Evolutionary conservation across 2,888 invertebrate genomes (phyloP), one percentile per base, ranked within the genome.

Genomic region (Cryptus armator): DNA sequence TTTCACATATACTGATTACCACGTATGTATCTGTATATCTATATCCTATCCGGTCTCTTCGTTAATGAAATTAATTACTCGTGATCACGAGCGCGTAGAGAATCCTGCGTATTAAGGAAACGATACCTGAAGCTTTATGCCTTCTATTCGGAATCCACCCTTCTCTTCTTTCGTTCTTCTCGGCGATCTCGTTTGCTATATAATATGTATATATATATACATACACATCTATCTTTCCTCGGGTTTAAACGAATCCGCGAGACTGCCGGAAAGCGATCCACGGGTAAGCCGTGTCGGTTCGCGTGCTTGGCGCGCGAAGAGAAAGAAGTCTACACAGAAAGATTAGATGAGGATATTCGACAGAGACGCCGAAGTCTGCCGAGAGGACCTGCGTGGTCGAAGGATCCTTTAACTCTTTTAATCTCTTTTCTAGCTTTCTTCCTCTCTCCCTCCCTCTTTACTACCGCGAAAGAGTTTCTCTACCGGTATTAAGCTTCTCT

Each of bases 41-140:
- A 68, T 67, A 72, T 68, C 12, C 56, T 53, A 67, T 51, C 66
- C 66, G 37, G 66, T 44, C 4, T 79, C 29, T 70, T 85, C 85
- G 79, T 85, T 85, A 85, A 85, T 85, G 74, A 82, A 85, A 85
- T 85, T 85, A 85, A 85, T 85, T 85, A 78, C 85, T 85, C 78
- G 85, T 82, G 81, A 85, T 85, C 78, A 81, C 79, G 85, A 78
- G 81, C 78, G 72, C 81, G 77, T 81, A 71, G 71, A 78, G 37
- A 67, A 85, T 85, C 70, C 81, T 79, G 81, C 81, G 81, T 85
- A 76, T 81, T 48, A 66, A 84, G 84, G 74, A 78, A 81, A 81
- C 81, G 81, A 84, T 81, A 68, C 67, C 76, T 29, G 24, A 32
- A 24, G 29, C 16, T 16, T 12, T 51, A 67, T 24, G 43, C 19